These are phyloP conservation scores for Notolepis coatsorum DNA, from an alignment of 2,797 vertebrate species.

Conservation along the genomic window DNA sequence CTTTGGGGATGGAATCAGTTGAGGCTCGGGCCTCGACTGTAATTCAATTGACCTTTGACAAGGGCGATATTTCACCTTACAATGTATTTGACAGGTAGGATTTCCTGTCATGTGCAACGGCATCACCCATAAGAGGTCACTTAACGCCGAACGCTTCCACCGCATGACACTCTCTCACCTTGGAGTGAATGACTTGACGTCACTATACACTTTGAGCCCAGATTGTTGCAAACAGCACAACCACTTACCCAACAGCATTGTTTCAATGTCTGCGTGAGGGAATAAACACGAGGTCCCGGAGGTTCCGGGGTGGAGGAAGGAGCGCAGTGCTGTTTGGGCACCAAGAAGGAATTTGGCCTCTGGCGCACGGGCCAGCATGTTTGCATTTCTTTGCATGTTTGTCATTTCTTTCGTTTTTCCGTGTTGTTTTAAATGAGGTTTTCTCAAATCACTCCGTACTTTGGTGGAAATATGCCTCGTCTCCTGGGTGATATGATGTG, in stretches of 20 bases:
- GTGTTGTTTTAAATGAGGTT: conserved; percentile 32
- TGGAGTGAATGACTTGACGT: background rate
- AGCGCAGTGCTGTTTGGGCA: conserved; percentile 9
- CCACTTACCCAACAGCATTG: background rate
- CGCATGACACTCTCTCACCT: background rate
- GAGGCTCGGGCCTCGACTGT: conserved; percentile 7
- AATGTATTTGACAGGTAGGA: background rate
- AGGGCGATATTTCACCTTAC: conserved; percentile 8
- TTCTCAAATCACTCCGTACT: conserved; percentile 47
- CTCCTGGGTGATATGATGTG: conserved; percentile 63
- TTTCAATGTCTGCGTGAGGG: conserved; percentile 3
- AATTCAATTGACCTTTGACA: conserved; percentile 17
- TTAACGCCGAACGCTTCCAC: background rate
- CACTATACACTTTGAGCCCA: conserved; percentile 1
- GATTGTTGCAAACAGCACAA: background rate
- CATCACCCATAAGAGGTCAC: conserved; percentile 6
- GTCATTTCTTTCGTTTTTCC: conserved; percentile 43
- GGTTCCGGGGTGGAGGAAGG: conserved; percentile 25
- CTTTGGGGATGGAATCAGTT: background rate
- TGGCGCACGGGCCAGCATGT: conserved; percentile 45
- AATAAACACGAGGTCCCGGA: conserved; percentile 28
- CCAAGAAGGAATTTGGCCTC: conserved; percentile 33
- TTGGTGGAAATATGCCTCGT: conserved; percentile 58
- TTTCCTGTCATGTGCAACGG: background rate
- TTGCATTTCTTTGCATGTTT: too few species aligned